Base-by-base conservation (phyloP, 1,140 invertebrate species). In the Tigriopus japonicus region DNA sequence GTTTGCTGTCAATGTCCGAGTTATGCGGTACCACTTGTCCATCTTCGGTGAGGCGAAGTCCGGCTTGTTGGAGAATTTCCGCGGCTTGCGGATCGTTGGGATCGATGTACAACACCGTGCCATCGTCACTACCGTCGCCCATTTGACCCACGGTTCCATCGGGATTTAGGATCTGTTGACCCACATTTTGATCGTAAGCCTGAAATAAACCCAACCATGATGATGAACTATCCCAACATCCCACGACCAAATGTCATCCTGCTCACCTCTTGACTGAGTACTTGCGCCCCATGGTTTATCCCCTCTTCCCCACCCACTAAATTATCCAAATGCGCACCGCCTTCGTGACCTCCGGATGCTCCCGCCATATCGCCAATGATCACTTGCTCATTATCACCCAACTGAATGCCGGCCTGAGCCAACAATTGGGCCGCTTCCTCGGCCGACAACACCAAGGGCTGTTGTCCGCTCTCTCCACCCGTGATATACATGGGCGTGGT, bases 71-170 rank as follows among this genome's bases (percentile, higher is more conserved):
- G 17, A 59, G 24, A 42, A 59, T 23, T 9, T 19, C 42, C 42
- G 28, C 28, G 12, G 58, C 58, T 49, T 40, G 28, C 12, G 58
- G 58, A 59, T 59, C 58, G 23, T 59, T 59, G 1, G 58, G 58
- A 21, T 59, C 58, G n/a, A 59, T 40, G 42, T 59, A 59, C 1
- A 59, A 41, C 1, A 59, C 42, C n/a, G 35, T 42, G 1, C 58
- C 58, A 24, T 59, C 40, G 23, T 58, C 56, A 42, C 45, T 12
- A 3, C 45, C 45, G 12, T 49, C 45, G 12, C 45, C 45, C 45
- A 17, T 21, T 49, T 49, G 28, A 5, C 28, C 28, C 28, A 35
- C 28, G 28, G 28, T 35, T 35, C 28, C 28, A 35, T 35, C 28
- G 9, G 28, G 28, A 9, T 35, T 35, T 9, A 35, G 9, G 28